Evolutionary conservation across 2,113 vertebrate species (phyloP).

Genomic region (Callaeas wilsoni): DNA sequence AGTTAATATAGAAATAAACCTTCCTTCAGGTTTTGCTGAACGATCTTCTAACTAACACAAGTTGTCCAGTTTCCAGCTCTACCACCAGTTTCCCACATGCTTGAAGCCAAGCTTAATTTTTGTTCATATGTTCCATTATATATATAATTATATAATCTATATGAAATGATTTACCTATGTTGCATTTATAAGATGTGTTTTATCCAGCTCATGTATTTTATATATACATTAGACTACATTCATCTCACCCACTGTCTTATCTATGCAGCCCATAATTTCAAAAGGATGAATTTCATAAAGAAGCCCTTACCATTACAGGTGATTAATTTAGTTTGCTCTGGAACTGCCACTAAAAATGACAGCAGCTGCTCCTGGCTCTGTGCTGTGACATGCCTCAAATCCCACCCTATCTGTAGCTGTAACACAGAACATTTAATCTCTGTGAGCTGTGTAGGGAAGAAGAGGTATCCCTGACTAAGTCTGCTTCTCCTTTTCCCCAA

Average conservation of each 20-base stretch:
- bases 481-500: background rate
- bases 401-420: background rate
- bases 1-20: slow-evolving; percentile 2
- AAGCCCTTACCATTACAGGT: background rate
- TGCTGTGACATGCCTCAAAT: background rate
- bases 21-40: background rate
- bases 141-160: background rate
- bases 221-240: background rate
- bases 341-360: background rate
- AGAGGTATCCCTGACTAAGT: background rate
- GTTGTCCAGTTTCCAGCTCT: background rate
- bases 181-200: background rate
- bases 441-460: background rate
- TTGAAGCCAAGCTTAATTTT: background rate
- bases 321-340: background rate
- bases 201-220: background rate
- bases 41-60: background rate
- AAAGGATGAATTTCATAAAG: background rate
- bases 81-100: background rate
- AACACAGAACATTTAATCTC: background rate
- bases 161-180: background rate
- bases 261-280: background rate
- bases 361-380: background rate
- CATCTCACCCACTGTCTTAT: background rate
- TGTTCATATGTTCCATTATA: background rate